These are phyloP conservation scores for Elgaria multicarinata DNA, from an alignment of 2,113 vertebrate genomes.

Conservation along the genomic window DNA sequence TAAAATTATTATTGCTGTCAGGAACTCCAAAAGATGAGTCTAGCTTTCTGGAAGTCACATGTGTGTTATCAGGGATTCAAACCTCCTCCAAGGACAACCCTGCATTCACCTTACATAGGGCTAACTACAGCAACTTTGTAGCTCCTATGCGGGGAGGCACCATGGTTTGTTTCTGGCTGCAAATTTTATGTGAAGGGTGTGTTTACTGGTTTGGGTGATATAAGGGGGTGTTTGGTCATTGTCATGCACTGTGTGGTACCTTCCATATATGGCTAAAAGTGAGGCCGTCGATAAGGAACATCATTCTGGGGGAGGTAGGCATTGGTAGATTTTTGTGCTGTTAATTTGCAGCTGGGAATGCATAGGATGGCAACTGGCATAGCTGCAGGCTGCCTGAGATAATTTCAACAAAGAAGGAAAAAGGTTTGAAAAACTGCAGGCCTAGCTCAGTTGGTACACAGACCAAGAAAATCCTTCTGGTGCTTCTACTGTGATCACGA, in stretches of 20 bases:
- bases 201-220: not conserved
- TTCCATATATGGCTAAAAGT: not conserved
- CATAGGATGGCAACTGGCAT: too few relatives aligned
- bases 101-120: not conserved
- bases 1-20: too few relatives aligned
- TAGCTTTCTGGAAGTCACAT: not conserved
- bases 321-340: not conserved
- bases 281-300: not conserved
- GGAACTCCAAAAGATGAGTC: not conserved
- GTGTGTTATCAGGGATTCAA: not conserved
- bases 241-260: not conserved
- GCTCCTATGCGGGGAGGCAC: not conserved
- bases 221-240: not conserved
- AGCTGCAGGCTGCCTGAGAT: too few relatives aligned
- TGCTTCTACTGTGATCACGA: too few relatives aligned
- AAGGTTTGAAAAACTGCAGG: too few relatives aligned
- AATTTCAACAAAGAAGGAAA: too few relatives aligned
- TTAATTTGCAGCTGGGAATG: too few relatives aligned
- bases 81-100: not conserved
- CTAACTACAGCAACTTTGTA: not conserved
- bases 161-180: not conserved
- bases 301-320: not conserved
- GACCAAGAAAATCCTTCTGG: too few relatives aligned
- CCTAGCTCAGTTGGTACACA: too few relatives aligned
- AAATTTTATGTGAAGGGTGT: not conserved